phyloP scores from a whole-genome alignment of 2,888 invertebrate species.

The Oscheius sp. region DNA sequence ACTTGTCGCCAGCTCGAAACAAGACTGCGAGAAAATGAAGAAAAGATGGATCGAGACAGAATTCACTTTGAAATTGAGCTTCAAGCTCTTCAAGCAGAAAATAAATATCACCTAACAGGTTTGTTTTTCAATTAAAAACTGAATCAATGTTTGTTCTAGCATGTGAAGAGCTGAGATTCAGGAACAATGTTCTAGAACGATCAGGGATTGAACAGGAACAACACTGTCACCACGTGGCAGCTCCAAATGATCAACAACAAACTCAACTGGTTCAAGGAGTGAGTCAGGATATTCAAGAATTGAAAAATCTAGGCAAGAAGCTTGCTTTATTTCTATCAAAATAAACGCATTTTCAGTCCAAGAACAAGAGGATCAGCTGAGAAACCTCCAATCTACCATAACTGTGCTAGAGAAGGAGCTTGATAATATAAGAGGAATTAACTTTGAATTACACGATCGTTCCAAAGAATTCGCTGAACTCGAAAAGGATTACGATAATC shows the following conservation, averaged over 20 bases:
- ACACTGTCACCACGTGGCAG: neutral
- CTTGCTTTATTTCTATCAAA: neutral
- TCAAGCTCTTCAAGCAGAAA: conserved; percentile 3
- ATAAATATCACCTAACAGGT: conserved; percentile 1
- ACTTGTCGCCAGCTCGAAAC: conserved; percentile 25
- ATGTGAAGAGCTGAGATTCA: conserved; percentile 4
- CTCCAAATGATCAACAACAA: conserved; percentile 7
- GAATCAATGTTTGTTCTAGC: neutral
- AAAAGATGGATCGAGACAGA: neutral
- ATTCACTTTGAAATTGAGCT: conserved; percentile 21
- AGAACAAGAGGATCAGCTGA: neutral
- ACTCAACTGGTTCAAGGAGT: neutral
- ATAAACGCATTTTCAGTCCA: neutral
- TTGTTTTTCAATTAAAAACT: neutral
- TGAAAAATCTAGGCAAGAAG: neutral
- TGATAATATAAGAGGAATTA: neutral
- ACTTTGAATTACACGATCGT: neutral
- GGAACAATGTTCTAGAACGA: neutral
- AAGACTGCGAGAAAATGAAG: conserved; percentile 19
- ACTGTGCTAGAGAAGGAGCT: neutral
- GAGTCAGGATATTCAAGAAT: conserved; percentile 3
- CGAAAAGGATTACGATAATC: conserved; percentile 10
- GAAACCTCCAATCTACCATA: neutral
- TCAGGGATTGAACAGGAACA: neutral
- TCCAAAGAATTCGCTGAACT: neutral